These are phyloP conservation scores for Leptopilina syphax DNA, from an alignment of 2,888 invertebrate genomes.

Conservation along the genomic window DNA sequence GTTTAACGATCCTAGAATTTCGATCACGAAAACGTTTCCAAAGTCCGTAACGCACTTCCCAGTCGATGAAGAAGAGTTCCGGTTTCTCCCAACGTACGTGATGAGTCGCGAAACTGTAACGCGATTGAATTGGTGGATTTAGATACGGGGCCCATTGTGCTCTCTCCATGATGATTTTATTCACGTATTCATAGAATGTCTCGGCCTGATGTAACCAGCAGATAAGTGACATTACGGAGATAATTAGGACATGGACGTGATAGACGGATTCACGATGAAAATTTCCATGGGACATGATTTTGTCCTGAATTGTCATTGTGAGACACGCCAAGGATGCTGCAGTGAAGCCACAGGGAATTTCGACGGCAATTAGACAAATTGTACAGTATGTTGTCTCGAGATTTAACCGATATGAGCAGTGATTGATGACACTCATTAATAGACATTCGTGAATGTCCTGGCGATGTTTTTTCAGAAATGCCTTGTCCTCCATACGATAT, in stretches of 20 bases:
- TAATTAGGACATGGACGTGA: slow-evolving; percentile 81
- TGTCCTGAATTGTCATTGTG: slow-evolving; percentile 81
- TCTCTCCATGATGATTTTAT: slow-evolving; percentile 79
- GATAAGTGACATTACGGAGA: slow-evolving; percentile 81
- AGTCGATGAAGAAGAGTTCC: slow-evolving; percentile 82
- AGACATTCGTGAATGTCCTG: slow-evolving; percentile 77
- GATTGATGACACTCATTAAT: slow-evolving; percentile 76
- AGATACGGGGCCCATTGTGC: slow-evolving; percentile 82
- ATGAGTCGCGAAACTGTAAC: slow-evolving; percentile 79
- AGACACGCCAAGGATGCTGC: slow-evolving; percentile 80
- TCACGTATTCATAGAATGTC: slow-evolving; percentile 80
- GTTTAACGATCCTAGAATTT: background rate
- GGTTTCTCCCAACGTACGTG: slow-evolving; percentile 81
- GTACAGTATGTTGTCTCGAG: slow-evolving; percentile 79
- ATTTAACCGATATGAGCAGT: slow-evolving; percentile 77
- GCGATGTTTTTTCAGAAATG: slow-evolving; percentile 78
- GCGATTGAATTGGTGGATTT: slow-evolving; percentile 80
- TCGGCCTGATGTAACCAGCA: slow-evolving; percentile 82
- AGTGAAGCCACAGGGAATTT: slow-evolving; percentile 81
- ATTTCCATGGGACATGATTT: slow-evolving; percentile 62
- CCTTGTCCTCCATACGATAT: slow-evolving; percentile 77
- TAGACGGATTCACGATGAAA: slow-evolving; percentile 71
- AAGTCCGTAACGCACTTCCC: slow-evolving; percentile 82
- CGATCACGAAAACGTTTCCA: slow-evolving; percentile 81
- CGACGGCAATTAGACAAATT: slow-evolving; percentile 79